Evolutionary conservation across 2,888 invertebrate genomes (phyloP), one percentile per base, ranked within the genome.

Genomic region (Dromius quadrimaculatus): DNA sequence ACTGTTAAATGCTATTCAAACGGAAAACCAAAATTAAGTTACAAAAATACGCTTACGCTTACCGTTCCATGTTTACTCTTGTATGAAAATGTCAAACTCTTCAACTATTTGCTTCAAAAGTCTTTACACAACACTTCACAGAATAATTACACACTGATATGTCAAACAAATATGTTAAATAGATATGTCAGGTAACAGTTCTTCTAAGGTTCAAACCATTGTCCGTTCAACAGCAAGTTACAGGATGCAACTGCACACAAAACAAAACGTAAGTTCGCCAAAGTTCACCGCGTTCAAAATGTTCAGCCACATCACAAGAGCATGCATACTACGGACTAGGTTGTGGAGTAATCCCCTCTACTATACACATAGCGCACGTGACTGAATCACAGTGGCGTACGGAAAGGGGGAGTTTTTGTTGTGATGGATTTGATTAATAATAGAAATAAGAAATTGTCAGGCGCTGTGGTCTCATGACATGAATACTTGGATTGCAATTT

Each of bases 241-340:
- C 38, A 22, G 32, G 61, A 38, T 43, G 45, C 63, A 63, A 63
- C 43, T 63, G 63, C 63, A 63, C 63, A 59, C 59, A 59, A 59
- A 59, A 59, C 59, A 20, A 59, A 59, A 45, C 36, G 34, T 19
- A 38, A 63, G 23, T 63, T 63, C 45, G 45, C 17, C 63, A 45
- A 63, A 63, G 63, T 63, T 63, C 63, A 63, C 23, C 28, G 28
- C 45, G 28, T n/a, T n/a, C n/a, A n/a, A n/a, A n/a, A n/a, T n/a
- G n/a, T n/a, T n/a, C n/a, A 9, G 59, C 36, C 13, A 28, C 43
- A 63, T 63, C 43, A 62, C 36, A 62, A 62, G 36, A 47, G 47
- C 47, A 47, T 22, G 47, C 59, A 34, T 41, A 63, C 61, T 61
- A 43, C 38, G 41, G 8, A 3, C 20, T 20, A 17, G 8, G 43